These are phyloP conservation scores for Verasper variegatus DNA, from an alignment of 2,113 vertebrate genomes.

Conservation along the genomic window DNA sequence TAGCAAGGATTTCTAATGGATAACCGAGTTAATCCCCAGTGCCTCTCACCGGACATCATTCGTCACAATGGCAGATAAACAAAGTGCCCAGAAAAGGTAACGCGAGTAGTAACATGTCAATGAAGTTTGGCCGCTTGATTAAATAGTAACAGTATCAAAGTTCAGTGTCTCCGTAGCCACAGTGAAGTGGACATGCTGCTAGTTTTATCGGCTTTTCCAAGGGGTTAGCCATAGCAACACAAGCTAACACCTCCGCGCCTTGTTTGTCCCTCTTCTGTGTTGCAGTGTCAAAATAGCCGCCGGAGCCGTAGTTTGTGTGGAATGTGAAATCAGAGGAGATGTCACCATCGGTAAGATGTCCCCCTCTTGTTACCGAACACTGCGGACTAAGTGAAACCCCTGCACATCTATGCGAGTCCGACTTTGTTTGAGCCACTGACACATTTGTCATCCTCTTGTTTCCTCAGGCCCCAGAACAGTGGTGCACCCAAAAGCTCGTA, in stretches of 20 bases:
- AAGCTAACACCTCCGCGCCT: slow-evolving; percentile 16
- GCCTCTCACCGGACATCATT: slow-evolving; percentile 8
- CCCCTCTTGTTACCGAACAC: not conserved
- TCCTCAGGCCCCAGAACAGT: slow-evolving; percentile 91
- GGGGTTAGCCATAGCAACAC: slow-evolving; percentile 31
- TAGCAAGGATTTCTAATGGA: slow-evolving; percentile 60
- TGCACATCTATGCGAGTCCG: not conserved
- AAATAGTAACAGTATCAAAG: not conserved
- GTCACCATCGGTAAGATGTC: slow-evolving; percentile 92
- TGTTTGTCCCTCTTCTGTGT: not conserved
- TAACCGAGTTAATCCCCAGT: slow-evolving; percentile 25
- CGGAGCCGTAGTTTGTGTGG: slow-evolving; percentile 96
- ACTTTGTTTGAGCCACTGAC: not conserved
- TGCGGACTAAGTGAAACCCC: not conserved
- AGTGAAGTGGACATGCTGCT: not conserved
- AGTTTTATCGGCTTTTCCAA: not conserved
- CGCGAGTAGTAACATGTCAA: accelerated
- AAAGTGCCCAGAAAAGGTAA: slow-evolving; percentile 73
- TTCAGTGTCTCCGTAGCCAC: not conserved
- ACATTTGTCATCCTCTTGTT: not conserved
- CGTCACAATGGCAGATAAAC: slow-evolving; percentile 77
- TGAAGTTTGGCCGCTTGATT: accelerated
- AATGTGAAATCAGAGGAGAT: slow-evolving; percentile 96
- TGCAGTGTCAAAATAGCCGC: slow-evolving; percentile 95
- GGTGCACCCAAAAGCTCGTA: slow-evolving; percentile 96